These are phyloP conservation scores for Nothobranchius kuhntae DNA, from an alignment of 2,113 vertebrate genomes.

Conservation along the genomic window DNA sequence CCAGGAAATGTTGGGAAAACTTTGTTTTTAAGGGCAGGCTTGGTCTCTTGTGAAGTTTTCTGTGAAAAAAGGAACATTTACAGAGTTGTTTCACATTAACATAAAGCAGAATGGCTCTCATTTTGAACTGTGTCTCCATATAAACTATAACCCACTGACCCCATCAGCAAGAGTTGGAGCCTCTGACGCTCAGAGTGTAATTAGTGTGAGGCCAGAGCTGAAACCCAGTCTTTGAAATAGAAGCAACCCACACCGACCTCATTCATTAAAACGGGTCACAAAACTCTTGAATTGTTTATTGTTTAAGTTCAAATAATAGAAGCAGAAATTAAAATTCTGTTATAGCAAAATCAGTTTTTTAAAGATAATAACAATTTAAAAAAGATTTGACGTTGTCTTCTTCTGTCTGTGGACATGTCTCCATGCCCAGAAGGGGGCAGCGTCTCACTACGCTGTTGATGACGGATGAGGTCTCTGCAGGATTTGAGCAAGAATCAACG, in stretches of 20 bases:
- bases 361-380: neutral
- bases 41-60: slow-evolving; percentile 4
- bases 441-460: slow-evolving; percentile 44
- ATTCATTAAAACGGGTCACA: slow-evolving; percentile 19
- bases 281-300: slow-evolving; percentile 37
- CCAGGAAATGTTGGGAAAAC: slow-evolving; percentile 8
- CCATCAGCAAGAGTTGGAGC: slow-evolving; percentile 13
- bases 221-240: slow-evolving; percentile 42
- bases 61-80: slow-evolving; percentile 6
- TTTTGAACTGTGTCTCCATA: slow-evolving; percentile 21
- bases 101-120: slow-evolving; percentile 5
- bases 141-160: slow-evolving; percentile 31
- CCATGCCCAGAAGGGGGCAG: slow-evolving; percentile 72
- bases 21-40: slow-evolving; percentile 1
- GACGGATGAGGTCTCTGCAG: no score
- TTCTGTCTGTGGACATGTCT: neutral
- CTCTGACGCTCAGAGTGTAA: slow-evolving; percentile 31
- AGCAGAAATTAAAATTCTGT: neutral
- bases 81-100: slow-evolving; percentile 2
- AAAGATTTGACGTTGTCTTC: no score
- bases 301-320: neutral
- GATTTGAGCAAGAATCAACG: no score
- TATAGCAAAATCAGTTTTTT: neutral
- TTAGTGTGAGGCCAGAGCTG: slow-evolving; percentile 33
- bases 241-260: slow-evolving; percentile 32